phyloP scores from a whole-genome alignment of 2,113 vertebrate species.

The Monarcha castaneiventris region DNA sequence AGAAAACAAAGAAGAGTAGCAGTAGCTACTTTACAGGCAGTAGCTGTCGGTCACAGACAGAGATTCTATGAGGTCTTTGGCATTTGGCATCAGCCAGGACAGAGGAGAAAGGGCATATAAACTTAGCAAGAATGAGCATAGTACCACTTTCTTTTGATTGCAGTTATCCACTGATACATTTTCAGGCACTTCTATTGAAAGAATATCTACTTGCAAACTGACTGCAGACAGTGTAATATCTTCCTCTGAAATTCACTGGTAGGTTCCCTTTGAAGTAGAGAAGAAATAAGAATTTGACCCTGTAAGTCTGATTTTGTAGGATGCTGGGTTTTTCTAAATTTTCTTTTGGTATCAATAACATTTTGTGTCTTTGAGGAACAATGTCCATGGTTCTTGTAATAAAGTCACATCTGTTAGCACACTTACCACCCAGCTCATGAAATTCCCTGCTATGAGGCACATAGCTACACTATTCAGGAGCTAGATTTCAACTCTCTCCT shows the following conservation, averaged over 20 bases:
- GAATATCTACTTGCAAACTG: not conserved
- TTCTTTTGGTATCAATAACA: not conserved
- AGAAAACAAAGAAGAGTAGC: not conserved
- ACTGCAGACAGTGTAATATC: not conserved
- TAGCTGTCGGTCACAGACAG: not conserved
- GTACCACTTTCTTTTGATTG: not conserved
- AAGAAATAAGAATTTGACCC: not conserved
- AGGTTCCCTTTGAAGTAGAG: not conserved
- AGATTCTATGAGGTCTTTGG: not conserved
- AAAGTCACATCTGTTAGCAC: not conserved
- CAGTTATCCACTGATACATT: not conserved
- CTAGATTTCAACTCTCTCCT: not conserved
- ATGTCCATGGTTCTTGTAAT: not conserved
- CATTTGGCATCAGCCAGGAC: not conserved
- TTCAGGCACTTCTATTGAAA: not conserved
- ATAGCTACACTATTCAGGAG: not conserved
- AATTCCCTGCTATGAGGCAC: not conserved
- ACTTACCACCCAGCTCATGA: not conserved
- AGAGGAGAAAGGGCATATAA: not conserved
- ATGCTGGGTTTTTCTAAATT: not conserved
- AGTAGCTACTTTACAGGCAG: not conserved
- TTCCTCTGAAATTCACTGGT: not conserved
- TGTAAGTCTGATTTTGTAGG: not conserved
- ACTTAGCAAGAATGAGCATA: not conserved
- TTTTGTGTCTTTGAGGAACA: not conserved